Evolutionary conservation across 2,797 vertebrate genomes (phyloP).

Genomic region (Urophycis tenuis): DNA sequence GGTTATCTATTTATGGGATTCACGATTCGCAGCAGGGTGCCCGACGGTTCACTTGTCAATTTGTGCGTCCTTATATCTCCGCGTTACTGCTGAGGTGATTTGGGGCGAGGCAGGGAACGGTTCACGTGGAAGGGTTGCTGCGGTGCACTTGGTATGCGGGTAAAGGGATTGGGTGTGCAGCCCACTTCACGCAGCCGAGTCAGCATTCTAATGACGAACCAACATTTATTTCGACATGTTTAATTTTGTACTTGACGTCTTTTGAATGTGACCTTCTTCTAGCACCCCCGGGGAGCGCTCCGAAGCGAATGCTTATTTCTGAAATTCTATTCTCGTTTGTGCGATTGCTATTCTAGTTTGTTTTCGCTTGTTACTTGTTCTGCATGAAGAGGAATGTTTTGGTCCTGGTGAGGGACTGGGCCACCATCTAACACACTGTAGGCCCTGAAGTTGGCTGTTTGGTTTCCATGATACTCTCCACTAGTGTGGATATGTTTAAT

Average conservation of each 20-base stretch:
- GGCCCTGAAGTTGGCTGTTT: not conserved
- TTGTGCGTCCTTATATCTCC: not conserved
- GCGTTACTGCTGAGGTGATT: not conserved
- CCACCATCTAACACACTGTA: not conserved
- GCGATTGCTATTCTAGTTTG: not conserved
- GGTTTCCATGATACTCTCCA: not conserved
- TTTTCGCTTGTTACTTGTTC: not conserved
- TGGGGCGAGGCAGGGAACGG: not conserved
- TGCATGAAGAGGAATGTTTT: no score
- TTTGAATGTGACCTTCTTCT: no score
- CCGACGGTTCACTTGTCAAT: not conserved
- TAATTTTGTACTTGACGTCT: not conserved
- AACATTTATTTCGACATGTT: not conserved
- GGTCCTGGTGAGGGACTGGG: no score
- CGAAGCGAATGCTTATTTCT: not conserved
- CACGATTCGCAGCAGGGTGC: not conserved
- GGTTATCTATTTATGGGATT: conserved; percentile 1
- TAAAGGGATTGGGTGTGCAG: not conserved
- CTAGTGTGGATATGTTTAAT: not conserved
- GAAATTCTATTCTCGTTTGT: not conserved
- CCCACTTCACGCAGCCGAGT: not conserved
- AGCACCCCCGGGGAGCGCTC: no score
- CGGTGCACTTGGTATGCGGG: not conserved
- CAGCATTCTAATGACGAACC: not conserved
- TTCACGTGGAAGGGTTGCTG: not conserved